phyloP scores from a whole-genome alignment of 1,140 invertebrate species.

The Microplitis demolitor region DNA sequence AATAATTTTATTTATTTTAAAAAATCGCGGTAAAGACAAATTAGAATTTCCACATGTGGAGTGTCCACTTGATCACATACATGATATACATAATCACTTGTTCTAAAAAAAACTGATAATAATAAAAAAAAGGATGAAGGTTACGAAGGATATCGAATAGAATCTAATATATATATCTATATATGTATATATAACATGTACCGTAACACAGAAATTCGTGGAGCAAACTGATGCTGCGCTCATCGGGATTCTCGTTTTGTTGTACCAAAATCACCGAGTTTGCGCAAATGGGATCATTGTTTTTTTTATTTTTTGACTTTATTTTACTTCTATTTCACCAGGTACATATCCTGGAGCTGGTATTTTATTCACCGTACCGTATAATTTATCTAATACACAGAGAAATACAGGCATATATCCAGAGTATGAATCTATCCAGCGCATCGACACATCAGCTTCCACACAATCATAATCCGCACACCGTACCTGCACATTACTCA shows the following conservation, averaged over 20 bases:
- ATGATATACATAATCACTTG: neutral
- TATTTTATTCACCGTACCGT: neutral
- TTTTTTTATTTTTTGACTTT: neutral
- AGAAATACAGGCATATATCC: no score
- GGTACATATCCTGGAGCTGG: neutral
- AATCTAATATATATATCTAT: neutral
- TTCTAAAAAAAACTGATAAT: neutral
- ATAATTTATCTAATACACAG: neutral
- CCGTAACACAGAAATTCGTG: neutral
- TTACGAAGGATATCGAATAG: neutral
- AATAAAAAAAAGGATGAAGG: constrained; percentile 1
- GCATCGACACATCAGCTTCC: no score
- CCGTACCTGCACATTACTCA: no score
- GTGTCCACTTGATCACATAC: neutral
- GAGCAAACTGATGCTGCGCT: constrained; percentile 17
- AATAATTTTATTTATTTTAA: no score
- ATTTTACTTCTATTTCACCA: no score
- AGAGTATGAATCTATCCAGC: no score
- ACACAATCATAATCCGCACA: no score
- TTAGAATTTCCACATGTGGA: no score
- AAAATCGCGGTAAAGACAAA: no score
- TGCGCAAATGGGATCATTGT: constrained; percentile 16
- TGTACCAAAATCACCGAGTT: constrained; percentile 8
- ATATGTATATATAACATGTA: neutral
- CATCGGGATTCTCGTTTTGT: neutral